Evolutionary conservation across 2,888 invertebrate genomes (phyloP), one percentile per base, ranked within the genome.

Genomic region (Agrotis exclamationis): DNA sequence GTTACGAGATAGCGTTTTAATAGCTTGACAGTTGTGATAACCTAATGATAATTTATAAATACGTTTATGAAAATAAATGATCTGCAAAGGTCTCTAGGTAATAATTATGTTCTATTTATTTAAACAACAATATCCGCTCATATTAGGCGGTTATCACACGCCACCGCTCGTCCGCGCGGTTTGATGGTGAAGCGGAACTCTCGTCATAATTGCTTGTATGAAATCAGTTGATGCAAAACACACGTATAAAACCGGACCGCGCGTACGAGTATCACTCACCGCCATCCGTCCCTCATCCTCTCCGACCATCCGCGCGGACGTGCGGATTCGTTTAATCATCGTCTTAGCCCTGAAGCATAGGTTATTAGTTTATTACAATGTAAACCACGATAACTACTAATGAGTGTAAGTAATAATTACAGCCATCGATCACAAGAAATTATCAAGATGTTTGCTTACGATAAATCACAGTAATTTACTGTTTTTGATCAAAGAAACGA

Each of bases 361-460:
- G 44, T 56, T 70, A 76, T 67, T 67, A 69, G 39, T 39, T 39
- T 39, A 39, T 33, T 33, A 56, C 24, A 71, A 22, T 62, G 57
- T 70, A 48, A 56, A 62, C 51, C 28, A 16, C 60, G 57, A 62
- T 68, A 76, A 73, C 53, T 63, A 56, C 66, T 70, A 82, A 82
- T 63, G 70, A 63, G 58, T 62, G 56, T 69, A 67, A 47, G 56
- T 73, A 80, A 77, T 73, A 80, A 77, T 81, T 81, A 69, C 16
- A 28, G 28, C 28, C 63, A 74, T 82, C 82, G 78, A 77, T 80
- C 82, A 77, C 45, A 54, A 63, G 71, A 50, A 64, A 81, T 63
- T 77, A 74, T 74, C 79, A 78, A 80, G 82, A 77, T 81, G 58
- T 62, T 9, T 68, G 69, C 78, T 58, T 28, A 56, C 65, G 57